A percentile compares a stretch with the other conserved stretches of the same genome.
Conservation (phyloP, 92 coral and sea anemone species). For the Epizoanthus illoricatus region DNA sequence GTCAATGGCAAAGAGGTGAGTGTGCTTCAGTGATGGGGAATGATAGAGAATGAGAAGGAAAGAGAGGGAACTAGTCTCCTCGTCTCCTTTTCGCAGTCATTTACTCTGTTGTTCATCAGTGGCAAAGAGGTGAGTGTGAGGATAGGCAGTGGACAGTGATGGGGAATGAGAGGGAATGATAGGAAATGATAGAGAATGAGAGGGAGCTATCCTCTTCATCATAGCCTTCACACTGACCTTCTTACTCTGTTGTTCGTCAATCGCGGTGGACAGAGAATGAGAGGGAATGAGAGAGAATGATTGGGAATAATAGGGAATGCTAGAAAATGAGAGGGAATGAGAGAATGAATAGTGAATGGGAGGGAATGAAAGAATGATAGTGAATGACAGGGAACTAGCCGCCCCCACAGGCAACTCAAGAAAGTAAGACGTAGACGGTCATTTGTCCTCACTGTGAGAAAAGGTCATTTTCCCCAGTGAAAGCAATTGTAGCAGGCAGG, state of each 20-base stretch:
- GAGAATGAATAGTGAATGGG: neutral
- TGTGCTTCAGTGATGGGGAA: neutral
- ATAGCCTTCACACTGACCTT: too few relatives aligned
- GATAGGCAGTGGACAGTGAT: too few relatives aligned
- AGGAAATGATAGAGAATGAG: conserved; percentile 14
- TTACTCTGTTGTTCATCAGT: conserved; percentile 58
- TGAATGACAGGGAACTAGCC: too few relatives aligned
- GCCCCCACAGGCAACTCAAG: too few relatives aligned
- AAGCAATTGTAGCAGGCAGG: too few relatives aligned
- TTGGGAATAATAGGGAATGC: neutral
- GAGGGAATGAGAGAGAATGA: neutral
- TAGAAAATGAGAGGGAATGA: neutral
- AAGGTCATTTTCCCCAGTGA: too few relatives aligned
- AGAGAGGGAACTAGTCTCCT: neutral
- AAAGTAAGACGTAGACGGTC: too few relatives aligned
- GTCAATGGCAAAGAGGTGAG: conserved; percentile 35
- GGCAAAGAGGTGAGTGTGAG: conserved; percentile 17
- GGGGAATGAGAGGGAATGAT: neutral
- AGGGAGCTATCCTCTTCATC: neutral
- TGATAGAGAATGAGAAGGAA: conserved; percentile 20
- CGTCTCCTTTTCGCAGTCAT: conserved; percentile 75
- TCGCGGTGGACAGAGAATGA: neutral
- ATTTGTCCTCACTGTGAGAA: too few relatives aligned
- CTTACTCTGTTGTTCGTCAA: conserved; percentile 58
- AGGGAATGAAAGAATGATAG: neutral